Evolutionary conservation across 2,888 invertebrate species (phyloP), one percentile per base, ranked within the genome.

Genomic region (Drosophila longiperda): DNA sequence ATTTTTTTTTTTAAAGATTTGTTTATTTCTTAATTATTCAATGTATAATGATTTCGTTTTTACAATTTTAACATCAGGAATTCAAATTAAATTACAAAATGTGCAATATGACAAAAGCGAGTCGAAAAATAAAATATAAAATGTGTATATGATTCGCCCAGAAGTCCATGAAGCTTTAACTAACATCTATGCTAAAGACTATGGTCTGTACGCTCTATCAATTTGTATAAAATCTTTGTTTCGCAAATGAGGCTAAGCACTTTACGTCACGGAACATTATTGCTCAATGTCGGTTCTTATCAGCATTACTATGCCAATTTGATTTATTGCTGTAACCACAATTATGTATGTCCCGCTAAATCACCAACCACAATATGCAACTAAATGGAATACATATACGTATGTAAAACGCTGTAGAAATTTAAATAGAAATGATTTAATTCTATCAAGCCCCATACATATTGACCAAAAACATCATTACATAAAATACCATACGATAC

Each of bases 171-270:
- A 81, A 76, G 84, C 76, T 73, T 76, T 87, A 74, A 81, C 74
- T 83, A 85, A 83, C 59, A 70, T 65, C 70, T 83, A 81, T 52
- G 48, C 69, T 81, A 75, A 70, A 73, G 82, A 83, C 87, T 86
- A 79, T 83, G 58, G 61, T 73, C 75, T 80, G 68, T 73, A 71
- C 73, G 75, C 57, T 50, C 36, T 45, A 15, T 63, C 12, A 52
- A 50, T 34, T 17, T 45, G 45, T 45, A 45, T 15, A 61, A 59
- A 71, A 59, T 69, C 38, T 63, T 63, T 40, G 42, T 49, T 38
- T 53, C 45, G 63, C 42, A 17, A 57, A 57, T 58, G 64, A 53
- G 50, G 53, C 50, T 42, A 54, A 32, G 34, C 58, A 57, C 29
- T 59, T 57, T 20, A 34, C 49, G 23, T 26, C 26, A 26, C 40